Base-by-base conservation (phyloP, 2,888 invertebrate species). In the Eupithecia exiguata region DNA sequence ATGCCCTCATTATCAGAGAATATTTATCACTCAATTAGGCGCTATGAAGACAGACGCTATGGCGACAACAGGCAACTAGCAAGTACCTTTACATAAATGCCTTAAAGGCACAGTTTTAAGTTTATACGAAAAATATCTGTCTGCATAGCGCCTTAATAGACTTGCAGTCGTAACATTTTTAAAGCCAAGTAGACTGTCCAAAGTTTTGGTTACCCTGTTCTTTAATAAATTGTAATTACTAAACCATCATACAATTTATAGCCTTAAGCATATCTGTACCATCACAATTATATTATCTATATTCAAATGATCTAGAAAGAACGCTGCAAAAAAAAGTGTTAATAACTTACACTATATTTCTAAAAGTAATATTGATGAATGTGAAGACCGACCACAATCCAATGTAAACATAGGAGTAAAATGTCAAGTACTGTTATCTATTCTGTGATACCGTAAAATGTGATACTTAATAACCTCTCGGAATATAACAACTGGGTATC, bases 281-380 rank as follows among this genome's bases (percentile, higher is more conserved):
- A 58, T 25, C 58, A 58, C 12, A 25, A 58, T 62, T 18, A 35
- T 61, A 61, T 77, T 75, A 71, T 70, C 75, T 68, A 72, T 78
- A 68, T 77, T 74, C 69, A 74, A 76, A 77, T 77, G 74, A 79
- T 75, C 77, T 74, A 76, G 73, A 78, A 77, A 76, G 73, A 78
- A 77, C 76, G 73, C 74, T 76, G 74, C 70, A 74, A 74, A 80
- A 76, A 78, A 78, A 79, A 79, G 79, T 77, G 76, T 76, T 74
- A 79, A 76, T 79, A 77, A 78, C 72, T 74, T 71, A 75, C 75
- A 77, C 78, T 72, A 77, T 70, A 73, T 79, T 79, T 79, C 76
- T 77, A 76, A 75, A 79, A 72, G 77, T 75, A 76, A 78, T 75
- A 76, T 80, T 77, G 76, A 71, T 61, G 69, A 72, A 78, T 74